Base-by-base conservation (phyloP, 92 coral and sea anemone species). In the Porites rus region DNA sequence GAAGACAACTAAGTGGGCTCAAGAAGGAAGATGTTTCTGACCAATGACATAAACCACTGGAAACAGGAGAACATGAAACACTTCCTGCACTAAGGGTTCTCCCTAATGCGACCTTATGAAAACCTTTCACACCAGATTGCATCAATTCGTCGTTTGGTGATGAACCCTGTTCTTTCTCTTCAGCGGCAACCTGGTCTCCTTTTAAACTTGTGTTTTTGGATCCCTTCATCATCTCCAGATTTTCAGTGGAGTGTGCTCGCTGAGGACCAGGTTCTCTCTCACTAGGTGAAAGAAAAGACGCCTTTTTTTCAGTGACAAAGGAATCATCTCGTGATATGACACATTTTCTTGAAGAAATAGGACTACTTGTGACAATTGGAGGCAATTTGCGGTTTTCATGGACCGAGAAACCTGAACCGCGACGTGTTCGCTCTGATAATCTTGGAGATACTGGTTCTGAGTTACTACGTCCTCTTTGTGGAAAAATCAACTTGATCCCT, bases 201-300 rank as follows among this genome's bases (percentile, higher is more conserved):
- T 38, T 38, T 3, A 38, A 38, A 54, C 12, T 54, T 9, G 14
- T 9, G 60, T 9, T 54, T 9, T 54, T 54, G 60, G 7, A 54
- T 54, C 14, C 60, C 38, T 16, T 52, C 3, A 1, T 18, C 46
- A 3, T 14, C 28, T 24, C 54, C 10, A 56, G 78, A 24, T 58
- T 52, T 62, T 12, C 78, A 17, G 18, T 43, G 21, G 75, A 52
- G 78, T 52, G n/a, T 43, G 78, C 54, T 74, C 78, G 62, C 9
- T 3, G 64, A 6, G 54, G 6, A 64, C 62, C 46, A 38, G 46
- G 43, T 46, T 19, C n/a, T 74, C 54, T 74, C 63, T 52, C 65
- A 12, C 65, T 63, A 1, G 54, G 46, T 22, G 78, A 74, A 51
- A 74, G 78, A 52, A 74, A n/a, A 51, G 61, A 74, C 52, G 77